Evolutionary conservation across 2,113 vertebrate genomes (phyloP), one percentile per base, ranked within the genome.

Genomic region (Mixornis gularis): DNA sequence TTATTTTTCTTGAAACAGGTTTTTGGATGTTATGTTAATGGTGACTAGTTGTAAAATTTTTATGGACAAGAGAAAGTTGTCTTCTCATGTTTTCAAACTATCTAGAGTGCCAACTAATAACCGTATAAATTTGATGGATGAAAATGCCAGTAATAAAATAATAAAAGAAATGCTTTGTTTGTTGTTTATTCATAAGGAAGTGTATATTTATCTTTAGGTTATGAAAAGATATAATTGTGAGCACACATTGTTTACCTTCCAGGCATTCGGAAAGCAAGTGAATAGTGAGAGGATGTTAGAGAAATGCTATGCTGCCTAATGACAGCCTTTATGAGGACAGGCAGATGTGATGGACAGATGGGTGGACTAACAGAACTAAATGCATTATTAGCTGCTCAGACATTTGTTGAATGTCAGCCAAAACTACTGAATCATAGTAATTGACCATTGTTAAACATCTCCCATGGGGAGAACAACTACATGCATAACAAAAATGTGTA

Each of bases 291-390:
- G 55, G 29, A 89, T 94, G 69, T 88, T 94, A 91, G 48, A 85
- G 59, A 92, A 96, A 94, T 62, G 26, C 8, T 92, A 5, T 66
- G 49, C 72, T 92, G 79, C 64, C 95, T 96, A 93, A 83, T 93
- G 86, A 93, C 82, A 96, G 60, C 29, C 71, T 94, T 96, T 87
- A 85, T 76, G 94, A 92, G 65, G 59, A 92, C 36, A 74, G 92
- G 52, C 94, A 97, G 92, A 95, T 96, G 93, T 93, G 90, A 92
- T 90, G 85, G 95, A 95, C 96, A 97, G 95, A 97, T 91, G 90
- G 91, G 79, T 85, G 52, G 80, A 94, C 94, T 94, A 91, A 95
- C 64, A 82, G 80, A 95, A 92, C 81, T 93, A 96, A 96, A 49
- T 88, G 55, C 80, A 13, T 94, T 97, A 96, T 95, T 97, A 96